These are phyloP conservation scores for Sebastes cheni DNA, from an alignment of 2,797 vertebrate genomes.

Conservation along the genomic window DNA sequence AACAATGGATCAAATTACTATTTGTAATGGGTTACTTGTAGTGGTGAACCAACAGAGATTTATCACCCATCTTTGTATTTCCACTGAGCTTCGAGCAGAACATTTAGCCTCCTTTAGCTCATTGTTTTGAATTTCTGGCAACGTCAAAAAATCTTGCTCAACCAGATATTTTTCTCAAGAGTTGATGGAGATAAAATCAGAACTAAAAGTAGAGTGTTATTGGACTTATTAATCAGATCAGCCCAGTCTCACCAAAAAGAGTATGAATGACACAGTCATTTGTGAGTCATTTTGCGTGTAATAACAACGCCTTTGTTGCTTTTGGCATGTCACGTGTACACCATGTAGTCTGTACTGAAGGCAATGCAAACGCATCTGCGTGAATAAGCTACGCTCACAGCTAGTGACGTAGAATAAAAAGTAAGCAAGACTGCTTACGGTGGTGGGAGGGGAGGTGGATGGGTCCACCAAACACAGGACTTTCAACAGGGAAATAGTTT, in stretches of 20 bases:
- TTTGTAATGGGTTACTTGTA: background rate
- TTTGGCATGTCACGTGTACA: background rate
- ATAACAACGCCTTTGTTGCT: background rate
- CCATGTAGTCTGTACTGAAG: background rate
- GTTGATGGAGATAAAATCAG: background rate
- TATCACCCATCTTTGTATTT: background rate
- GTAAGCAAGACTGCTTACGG: too few species aligned
- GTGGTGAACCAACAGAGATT: background rate
- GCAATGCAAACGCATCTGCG: background rate
- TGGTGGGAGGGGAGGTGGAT: too few species aligned
- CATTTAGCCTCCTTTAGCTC: background rate
- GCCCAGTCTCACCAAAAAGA: background rate
- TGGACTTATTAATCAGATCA: too few species aligned
- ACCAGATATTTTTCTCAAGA: background rate
- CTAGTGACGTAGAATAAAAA: too few species aligned
- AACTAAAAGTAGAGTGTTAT: background rate
- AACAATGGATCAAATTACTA: background rate
- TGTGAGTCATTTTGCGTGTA: background rate
- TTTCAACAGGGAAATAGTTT: too few species aligned
- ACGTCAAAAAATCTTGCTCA: background rate
- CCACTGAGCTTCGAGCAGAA: background rate
- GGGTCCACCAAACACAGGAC: too few species aligned
- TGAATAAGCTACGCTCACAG: background rate
- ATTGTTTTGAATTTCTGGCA: background rate
- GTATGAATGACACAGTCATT: background rate